phyloP scores from a whole-genome alignment of 2,113 vertebrate genomes.

The Dissostichus mawsoni region DNA sequence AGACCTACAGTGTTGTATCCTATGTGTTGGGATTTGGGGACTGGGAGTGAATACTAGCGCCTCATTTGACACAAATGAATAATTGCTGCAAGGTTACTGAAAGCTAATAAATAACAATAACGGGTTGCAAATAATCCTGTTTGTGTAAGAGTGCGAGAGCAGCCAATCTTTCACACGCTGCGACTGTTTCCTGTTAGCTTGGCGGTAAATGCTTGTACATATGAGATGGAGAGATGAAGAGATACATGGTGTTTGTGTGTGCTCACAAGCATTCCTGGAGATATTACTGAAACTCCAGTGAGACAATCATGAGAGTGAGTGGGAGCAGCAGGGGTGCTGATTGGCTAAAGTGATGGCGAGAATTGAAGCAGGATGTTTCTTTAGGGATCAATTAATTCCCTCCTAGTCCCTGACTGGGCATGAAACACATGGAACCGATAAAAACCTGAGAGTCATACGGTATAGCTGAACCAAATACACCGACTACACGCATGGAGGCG shows the following conservation, averaged over 20 bases:
- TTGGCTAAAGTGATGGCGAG: slow-evolving; percentile 49
- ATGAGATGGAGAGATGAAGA: slow-evolving; percentile 16
- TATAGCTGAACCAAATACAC: slow-evolving; percentile 50
- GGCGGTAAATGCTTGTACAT: background rate
- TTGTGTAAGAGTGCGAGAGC: background rate
- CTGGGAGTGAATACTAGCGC: slow-evolving; percentile 10
- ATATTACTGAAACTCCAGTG: slow-evolving; percentile 44
- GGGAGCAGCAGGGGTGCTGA: slow-evolving; percentile 62
- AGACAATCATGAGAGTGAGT: slow-evolving; percentile 47
- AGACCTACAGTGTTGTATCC: slow-evolving; percentile 10
- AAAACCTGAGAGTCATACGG: slow-evolving; percentile 41
- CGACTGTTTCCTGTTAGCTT: slow-evolving; percentile 22
- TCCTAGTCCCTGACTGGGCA: slow-evolving; percentile 50
- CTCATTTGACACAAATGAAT: slow-evolving; percentile 2
- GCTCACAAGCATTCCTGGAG: slow-evolving; percentile 60
- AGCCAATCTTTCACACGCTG: background rate
- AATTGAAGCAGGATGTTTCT: slow-evolving; percentile 67
- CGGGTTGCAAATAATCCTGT: slow-evolving; percentile 4
- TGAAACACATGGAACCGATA: slow-evolving; percentile 77
- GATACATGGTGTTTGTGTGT: slow-evolving; percentile 27
- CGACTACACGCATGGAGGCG: slow-evolving; percentile 13
- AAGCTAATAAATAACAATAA: slow-evolving; percentile 35
- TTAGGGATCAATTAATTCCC: slow-evolving; percentile 67
- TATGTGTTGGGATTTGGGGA: slow-evolving; percentile 7
- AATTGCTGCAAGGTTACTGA: background rate